Conservation (phyloP, 2,888 invertebrate species). For the Hylaea fasciaria region DNA sequence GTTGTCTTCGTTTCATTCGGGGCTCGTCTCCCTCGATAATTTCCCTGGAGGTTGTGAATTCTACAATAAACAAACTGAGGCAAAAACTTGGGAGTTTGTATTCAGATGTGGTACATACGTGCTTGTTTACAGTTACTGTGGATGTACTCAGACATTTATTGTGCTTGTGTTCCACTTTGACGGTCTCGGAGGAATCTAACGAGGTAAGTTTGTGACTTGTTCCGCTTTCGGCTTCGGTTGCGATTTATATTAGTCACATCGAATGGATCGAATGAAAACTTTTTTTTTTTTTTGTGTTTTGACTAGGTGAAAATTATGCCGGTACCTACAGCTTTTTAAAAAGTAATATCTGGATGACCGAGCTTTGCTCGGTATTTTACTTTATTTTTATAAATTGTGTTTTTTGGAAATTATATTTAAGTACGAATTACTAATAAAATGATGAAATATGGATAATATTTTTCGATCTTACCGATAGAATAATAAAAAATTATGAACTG, state of each 20-base stretch:
- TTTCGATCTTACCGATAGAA: no score
- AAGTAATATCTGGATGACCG: no score
- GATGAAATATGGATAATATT: no score
- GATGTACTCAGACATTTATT: slow-evolving; percentile 57
- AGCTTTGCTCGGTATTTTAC: no score
- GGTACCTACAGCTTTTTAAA: no score
- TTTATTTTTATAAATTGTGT: no score
- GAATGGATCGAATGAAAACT: neutral
- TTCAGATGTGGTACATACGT: slow-evolving; percentile 64
- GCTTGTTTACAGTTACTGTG: slow-evolving; percentile 61
- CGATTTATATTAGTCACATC: neutral
- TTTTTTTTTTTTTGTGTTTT: neutral
- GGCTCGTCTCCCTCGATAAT: slow-evolving; percentile 65
- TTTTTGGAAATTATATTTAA: no score
- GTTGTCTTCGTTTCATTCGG: slow-evolving; percentile 61
- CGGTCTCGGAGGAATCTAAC: slow-evolving; percentile 30
- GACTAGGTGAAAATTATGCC: no score
- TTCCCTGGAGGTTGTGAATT: slow-evolving; percentile 80
- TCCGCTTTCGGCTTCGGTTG: neutral
- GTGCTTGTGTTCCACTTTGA: slow-evolving; percentile 44
- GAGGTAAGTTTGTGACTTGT: slow-evolving; percentile 47
- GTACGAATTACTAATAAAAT: no score
- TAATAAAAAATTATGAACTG: no score
- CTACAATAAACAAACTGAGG: slow-evolving; percentile 69
- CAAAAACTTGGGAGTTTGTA: slow-evolving; percentile 67